phyloP scores from a whole-genome alignment of 1,140 invertebrate species.

The Eupristina koningsbergeri region DNA sequence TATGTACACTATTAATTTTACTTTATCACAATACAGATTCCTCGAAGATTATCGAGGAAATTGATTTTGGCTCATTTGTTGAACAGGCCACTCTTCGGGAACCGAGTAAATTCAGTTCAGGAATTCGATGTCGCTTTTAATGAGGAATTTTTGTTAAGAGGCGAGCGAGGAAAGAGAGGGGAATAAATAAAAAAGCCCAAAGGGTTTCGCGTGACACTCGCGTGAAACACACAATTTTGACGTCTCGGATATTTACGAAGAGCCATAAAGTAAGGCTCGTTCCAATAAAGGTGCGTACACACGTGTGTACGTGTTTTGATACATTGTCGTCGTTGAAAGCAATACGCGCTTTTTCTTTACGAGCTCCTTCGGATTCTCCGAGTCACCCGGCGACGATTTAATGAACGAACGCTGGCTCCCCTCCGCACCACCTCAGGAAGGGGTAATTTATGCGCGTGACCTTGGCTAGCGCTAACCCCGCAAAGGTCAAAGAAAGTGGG shows the following conservation, averaged over 20 bases:
- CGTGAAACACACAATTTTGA: slow-evolving; percentile 23
- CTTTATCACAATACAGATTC: neutral
- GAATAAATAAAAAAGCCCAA: neutral
- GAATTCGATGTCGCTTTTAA: neutral
- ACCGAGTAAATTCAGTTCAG: neutral
- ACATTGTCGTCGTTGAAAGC: slow-evolving; percentile 20
- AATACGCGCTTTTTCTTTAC: neutral
- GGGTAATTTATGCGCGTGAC: slow-evolving; percentile 38
- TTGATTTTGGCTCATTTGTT: neutral
- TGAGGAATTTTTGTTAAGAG: neutral
- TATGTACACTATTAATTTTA: too few species aligned
- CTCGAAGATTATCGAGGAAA: neutral
- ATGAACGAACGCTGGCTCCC: neutral
- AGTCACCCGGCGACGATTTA: slow-evolving; percentile 6
- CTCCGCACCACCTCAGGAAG: neutral
- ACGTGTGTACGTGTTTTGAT: slow-evolving; percentile 7
- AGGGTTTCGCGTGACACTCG: slow-evolving; percentile 15
- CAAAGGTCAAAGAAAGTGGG: slow-evolving; percentile 41
- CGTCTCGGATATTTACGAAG: slow-evolving; percentile 24
- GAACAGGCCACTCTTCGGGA: too few species aligned
- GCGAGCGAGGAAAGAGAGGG: neutral
- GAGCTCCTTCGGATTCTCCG: neutral
- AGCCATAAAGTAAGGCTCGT: slow-evolving; percentile 14
- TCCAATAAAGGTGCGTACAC: neutral
- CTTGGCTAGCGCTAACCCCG: neutral